Percentiles rank a stretch among this genome's conserved stretches.
Conservation (phyloP, 2,797 vertebrate genomes). For the Steatocranus sp. region DNA sequence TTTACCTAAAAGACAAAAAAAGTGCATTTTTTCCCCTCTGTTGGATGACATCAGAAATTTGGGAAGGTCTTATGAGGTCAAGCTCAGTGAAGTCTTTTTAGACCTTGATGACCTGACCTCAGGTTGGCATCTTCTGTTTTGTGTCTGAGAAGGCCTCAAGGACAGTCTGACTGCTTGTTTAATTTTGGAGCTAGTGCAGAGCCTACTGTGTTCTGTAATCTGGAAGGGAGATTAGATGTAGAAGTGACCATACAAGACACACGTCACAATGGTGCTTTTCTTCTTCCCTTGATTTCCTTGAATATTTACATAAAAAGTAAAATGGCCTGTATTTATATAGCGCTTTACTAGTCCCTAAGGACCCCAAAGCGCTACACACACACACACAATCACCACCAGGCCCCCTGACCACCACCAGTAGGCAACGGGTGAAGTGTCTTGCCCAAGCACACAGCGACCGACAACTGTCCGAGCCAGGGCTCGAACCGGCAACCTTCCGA, state of each 20-base stretch:
- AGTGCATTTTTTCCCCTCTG: background rate
- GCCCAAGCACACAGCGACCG: too few relatives aligned
- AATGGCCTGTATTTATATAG: too few relatives aligned
- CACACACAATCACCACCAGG: too few relatives aligned
- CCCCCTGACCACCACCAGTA: too few relatives aligned
- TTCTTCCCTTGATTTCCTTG: background rate
- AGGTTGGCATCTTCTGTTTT: background rate
- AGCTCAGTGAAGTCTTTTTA: background rate
- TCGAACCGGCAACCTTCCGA: too few relatives aligned
- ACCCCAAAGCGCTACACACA: too few relatives aligned
- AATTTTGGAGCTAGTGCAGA: background rate
- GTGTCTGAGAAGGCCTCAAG: background rate
- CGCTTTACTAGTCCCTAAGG: too few relatives aligned
- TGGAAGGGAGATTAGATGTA: background rate
- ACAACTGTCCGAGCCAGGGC: too few relatives aligned
- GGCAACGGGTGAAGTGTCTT: too few relatives aligned
- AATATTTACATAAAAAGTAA: background rate
- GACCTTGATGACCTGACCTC: background rate
- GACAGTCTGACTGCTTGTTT: background rate
- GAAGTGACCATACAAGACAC: background rate
- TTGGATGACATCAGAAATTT: background rate
- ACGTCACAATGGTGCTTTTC: background rate
- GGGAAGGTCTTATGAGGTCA: background rate
- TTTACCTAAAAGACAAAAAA: background rate
- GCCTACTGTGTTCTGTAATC: background rate